Evolutionary conservation across 2,797 vertebrate species (phyloP).

Genomic region (Phyllotis vaccarum): DNA sequence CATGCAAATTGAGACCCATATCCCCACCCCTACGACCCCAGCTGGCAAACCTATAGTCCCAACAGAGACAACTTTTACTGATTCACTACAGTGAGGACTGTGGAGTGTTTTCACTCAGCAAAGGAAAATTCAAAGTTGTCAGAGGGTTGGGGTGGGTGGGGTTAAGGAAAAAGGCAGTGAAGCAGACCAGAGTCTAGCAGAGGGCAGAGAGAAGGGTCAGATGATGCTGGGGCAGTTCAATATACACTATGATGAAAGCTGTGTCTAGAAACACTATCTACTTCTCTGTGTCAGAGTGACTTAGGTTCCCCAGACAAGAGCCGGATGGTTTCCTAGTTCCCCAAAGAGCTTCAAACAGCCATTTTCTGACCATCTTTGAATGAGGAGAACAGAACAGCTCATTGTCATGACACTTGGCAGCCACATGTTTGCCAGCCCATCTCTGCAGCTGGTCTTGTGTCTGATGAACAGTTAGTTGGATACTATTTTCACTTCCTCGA

Average conservation of each 20-base stretch:
- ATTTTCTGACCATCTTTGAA: background rate
- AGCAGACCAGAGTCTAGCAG: background rate
- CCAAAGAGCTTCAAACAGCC: background rate
- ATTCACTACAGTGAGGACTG: background rate
- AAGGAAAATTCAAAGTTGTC: constrained; percentile 4
- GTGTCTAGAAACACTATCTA: constrained; percentile 22
- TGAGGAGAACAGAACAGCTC: constrained; percentile 36
- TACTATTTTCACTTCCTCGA: background rate
- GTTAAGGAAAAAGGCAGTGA: background rate
- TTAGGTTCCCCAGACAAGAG: background rate
- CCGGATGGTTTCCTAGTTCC: background rate
- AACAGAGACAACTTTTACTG: background rate
- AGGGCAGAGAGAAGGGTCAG: background rate
- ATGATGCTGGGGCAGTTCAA: background rate
- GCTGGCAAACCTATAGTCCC: background rate
- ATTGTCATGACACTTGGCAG: background rate
- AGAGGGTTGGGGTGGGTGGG: background rate
- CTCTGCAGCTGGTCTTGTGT: background rate
- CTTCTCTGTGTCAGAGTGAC: constrained; percentile 9
- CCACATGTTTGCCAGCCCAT: background rate
- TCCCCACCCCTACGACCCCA: too few species aligned
- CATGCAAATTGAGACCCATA: background rate
- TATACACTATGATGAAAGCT: background rate
- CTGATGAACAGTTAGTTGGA: background rate
- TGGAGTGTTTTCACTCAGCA: background rate